Percentiles rank a stretch among this genome's conserved stretches.
Evolutionary conservation across 2,113 vertebrate genomes (phyloP).

Genomic region (Talpa occidentalis): DNA sequence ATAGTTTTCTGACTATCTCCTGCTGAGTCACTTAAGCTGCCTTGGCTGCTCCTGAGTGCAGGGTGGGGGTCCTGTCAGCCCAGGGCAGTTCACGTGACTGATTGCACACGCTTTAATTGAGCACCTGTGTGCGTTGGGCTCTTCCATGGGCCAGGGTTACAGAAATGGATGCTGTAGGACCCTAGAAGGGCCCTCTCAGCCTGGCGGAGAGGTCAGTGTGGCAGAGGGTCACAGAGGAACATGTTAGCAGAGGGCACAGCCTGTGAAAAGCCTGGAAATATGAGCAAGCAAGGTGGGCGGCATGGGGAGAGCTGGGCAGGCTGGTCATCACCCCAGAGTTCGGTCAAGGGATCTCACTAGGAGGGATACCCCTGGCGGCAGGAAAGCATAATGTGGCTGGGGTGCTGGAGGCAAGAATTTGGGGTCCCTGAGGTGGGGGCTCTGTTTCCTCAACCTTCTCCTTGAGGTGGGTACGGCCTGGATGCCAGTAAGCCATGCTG

Average conservation of each 20-base stretch:
- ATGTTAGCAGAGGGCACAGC: not conserved
- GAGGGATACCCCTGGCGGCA: not conserved
- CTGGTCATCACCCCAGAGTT: not conserved
- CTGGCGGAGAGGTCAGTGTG: too few relatives aligned
- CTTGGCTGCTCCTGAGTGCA: not conserved
- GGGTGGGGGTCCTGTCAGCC: too few relatives aligned
- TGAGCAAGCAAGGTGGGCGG: not conserved
- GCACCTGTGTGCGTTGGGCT: not conserved
- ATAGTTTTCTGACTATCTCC: too few relatives aligned
- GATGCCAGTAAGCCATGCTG: not conserved
- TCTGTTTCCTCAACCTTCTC: not conserved
- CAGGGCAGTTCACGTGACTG: fast-evolving
- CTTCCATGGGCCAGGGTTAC: not conserved
- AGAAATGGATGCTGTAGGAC: not conserved
- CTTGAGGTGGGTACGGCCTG: fast-evolving
- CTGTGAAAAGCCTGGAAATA: not conserved
- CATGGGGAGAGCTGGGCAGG: not conserved
- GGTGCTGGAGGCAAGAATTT: fast-evolving
- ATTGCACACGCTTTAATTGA: fast-evolving
- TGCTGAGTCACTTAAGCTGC: too few relatives aligned
- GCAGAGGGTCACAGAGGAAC: fast-evolving
- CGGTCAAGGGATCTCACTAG: not conserved
- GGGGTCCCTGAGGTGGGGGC: not conserved
- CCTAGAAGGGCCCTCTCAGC: not conserved
- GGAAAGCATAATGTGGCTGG: fast-evolving